Conservation (phyloP, 2,797 vertebrate species). For the Oreochromis mossambicus region DNA sequence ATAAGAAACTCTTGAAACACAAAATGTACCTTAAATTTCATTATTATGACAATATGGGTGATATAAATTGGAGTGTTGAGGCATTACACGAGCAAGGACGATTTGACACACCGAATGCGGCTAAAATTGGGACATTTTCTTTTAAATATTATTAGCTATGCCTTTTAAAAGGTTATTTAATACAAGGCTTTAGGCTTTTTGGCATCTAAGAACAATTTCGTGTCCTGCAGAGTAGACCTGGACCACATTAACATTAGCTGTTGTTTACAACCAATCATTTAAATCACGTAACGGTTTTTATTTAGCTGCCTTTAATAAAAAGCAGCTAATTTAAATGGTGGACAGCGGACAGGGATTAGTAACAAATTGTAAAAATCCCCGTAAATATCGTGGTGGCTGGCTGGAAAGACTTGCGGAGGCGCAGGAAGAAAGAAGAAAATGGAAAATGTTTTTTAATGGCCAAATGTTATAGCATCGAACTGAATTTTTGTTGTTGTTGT, state of each 20-base stretch:
- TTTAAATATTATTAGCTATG: background rate
- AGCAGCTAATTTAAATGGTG: background rate
- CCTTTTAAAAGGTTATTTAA: background rate
- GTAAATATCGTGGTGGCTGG: background rate
- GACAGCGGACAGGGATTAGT: fast-evolving
- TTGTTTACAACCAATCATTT: background rate
- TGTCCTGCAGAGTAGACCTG: background rate
- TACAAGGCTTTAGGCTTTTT: background rate
- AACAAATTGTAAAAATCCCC: background rate
- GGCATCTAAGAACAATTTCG: background rate
- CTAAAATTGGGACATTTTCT: background rate
- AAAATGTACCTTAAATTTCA: background rate
- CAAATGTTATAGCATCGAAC: background rate
- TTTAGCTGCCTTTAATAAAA: background rate
- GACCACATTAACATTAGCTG: background rate
- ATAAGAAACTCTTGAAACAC: fast-evolving
- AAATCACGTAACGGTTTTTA: background rate
- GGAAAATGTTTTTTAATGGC: background rate
- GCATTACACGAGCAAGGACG: constrained; percentile 18
- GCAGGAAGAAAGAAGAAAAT: constrained; percentile 27
- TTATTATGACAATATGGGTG: background rate
- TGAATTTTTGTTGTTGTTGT: fast-evolving
- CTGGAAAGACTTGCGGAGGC: constrained; percentile 25
- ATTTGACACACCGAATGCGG: background rate
- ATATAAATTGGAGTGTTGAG: background rate